Conservation (phyloP, 2,113 vertebrate species). For the Spilogale gracilis region DNA sequence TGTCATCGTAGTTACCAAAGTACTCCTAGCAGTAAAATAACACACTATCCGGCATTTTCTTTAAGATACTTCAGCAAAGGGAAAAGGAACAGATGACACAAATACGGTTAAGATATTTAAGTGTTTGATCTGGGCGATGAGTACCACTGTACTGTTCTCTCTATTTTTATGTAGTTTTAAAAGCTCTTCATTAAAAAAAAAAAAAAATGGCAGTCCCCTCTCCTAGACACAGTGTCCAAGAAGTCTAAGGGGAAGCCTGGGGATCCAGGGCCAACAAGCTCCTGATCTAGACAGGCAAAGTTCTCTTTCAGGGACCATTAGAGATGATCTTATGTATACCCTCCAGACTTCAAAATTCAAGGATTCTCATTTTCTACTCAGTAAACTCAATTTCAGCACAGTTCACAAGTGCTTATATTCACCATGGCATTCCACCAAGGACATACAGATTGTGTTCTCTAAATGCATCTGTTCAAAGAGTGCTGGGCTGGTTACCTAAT, state of each 20-base stretch:
- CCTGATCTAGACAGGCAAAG: not conserved
- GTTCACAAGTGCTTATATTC: not conserved
- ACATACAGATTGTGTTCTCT: not conserved
- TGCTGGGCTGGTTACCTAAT: not conserved
- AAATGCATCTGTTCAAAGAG: not conserved
- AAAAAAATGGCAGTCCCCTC: not conserved
- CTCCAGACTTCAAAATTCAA: not conserved
- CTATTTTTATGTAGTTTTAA: not conserved
- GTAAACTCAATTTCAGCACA: not conserved
- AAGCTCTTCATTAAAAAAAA: slow-evolving; percentile 45
- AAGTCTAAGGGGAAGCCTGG: not conserved
- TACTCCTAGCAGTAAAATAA: not conserved
- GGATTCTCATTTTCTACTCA: not conserved
- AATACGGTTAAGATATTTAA: not conserved
- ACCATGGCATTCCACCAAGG: not conserved
- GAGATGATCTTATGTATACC: not conserved
- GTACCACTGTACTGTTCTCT: not conserved
- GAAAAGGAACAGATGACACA: not conserved
- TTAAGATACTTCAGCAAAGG: not conserved
- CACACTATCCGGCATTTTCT: not conserved
- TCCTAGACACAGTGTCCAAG: not conserved
- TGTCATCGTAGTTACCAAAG: not conserved
- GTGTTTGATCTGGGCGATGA: not conserved
- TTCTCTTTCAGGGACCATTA: not conserved
- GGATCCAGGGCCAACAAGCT: not conserved